Conservation (phyloP, 2,888 invertebrate species). For the Cheilosia variabilis region DNA sequence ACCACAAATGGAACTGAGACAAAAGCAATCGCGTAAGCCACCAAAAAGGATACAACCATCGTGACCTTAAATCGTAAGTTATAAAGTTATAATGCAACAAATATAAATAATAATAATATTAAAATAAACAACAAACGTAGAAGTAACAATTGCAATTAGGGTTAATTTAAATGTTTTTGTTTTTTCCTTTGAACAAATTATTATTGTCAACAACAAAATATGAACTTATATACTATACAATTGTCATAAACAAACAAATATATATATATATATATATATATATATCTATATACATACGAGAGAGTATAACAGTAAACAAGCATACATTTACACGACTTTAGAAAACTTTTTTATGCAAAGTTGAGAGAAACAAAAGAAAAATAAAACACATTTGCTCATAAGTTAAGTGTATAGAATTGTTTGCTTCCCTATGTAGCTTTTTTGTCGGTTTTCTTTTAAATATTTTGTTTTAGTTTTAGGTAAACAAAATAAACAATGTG, state of each 20-base stretch:
- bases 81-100: constrained; percentile 50
- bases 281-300: constrained; percentile 31
- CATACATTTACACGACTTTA: constrained; percentile 55
- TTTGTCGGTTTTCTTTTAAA: background rate
- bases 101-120: constrained; percentile 17
- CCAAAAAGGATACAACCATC: constrained; percentile 78
- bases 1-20: constrained; percentile 80
- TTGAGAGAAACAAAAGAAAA: constrained; percentile 20
- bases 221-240: constrained; percentile 51
- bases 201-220: constrained; percentile 24
- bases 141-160: constrained; percentile 52
- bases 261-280: constrained; percentile 28
- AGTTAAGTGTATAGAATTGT: constrained; percentile 41
- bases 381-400: constrained; percentile 24
- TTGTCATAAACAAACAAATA: constrained; percentile 38
- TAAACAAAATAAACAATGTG: constrained; percentile 51
- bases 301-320: constrained; percentile 44
- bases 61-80: constrained; percentile 77
- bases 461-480: constrained; percentile 42
- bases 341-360: constrained; percentile 43
- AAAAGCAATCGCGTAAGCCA: constrained; percentile 83
- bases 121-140: constrained; percentile 8
- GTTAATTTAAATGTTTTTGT: constrained; percentile 54
- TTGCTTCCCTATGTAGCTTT: constrained; percentile 50
- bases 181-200: constrained; percentile 14